These are phyloP conservation scores for Amphipyra tragopoginis DNA, from an alignment of 2,888 invertebrate genomes.

Conservation along the genomic window DNA sequence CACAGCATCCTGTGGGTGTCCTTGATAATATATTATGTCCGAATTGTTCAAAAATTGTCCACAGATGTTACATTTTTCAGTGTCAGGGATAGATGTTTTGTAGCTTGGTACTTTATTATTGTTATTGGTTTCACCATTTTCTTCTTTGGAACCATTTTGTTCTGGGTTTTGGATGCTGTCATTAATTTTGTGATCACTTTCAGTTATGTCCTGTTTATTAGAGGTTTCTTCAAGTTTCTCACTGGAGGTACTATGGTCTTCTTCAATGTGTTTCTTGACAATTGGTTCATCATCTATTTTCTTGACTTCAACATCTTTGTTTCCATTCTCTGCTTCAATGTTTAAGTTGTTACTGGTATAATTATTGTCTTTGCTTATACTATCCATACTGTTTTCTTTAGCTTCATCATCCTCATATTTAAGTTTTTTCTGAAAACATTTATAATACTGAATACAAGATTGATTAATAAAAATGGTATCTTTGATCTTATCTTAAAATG, in stretches of 20 bases:
- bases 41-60: slow-evolving; percentile 86
- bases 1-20: slow-evolving; percentile 94
- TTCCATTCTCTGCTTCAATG: neutral
- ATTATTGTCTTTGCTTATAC: slow-evolving; percentile 2
- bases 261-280: neutral
- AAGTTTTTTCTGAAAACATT: slow-evolving; percentile 71
- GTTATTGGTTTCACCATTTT: slow-evolving; percentile 22
- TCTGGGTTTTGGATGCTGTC: slow-evolving; percentile 8
- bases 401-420: slow-evolving; percentile 56
- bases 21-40: slow-evolving; percentile 91
- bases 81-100: slow-evolving; percentile 60
- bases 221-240: neutral
- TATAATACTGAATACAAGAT: too few species aligned
- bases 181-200: neutral
- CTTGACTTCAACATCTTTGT: neutral
- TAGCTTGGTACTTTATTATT: slow-evolving; percentile 26
- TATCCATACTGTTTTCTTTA: slow-evolving; percentile 10
- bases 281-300: slow-evolving; percentile 1
- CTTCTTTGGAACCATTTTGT: slow-evolving; percentile 4
- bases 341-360: slow-evolving; percentile 12
- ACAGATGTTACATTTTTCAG: slow-evolving; percentile 83
- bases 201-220: neutral
- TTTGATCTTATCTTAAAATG: too few species aligned
- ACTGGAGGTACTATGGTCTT: neutral
- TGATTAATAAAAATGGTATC: too few species aligned